A percentile compares a stretch with the other conserved stretches of the same genome.
These are phyloP conservation scores for Neofelis nebulosa DNA, from an alignment of 2,113 vertebrate genomes.

Conservation along the genomic window DNA sequence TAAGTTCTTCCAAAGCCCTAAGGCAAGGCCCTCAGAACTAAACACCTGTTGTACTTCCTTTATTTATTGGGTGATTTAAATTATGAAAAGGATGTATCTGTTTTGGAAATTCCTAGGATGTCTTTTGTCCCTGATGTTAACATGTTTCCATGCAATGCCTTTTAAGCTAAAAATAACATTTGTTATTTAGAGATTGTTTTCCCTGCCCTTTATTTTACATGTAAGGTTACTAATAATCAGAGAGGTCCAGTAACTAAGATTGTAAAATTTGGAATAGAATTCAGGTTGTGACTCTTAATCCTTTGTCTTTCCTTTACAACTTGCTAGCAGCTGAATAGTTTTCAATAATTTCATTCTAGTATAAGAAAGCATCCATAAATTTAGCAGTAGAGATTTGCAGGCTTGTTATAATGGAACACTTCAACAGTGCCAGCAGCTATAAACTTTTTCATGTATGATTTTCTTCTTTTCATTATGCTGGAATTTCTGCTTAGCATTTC, in stretches of 20 bases:
- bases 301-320: neutral
- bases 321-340: neutral
- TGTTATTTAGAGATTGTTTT: neutral
- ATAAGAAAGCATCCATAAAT: constrained; percentile 41
- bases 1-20: neutral
- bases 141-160: neutral
- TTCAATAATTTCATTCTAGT: constrained; percentile 29
- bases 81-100: neutral
- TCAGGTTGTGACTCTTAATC: neutral
- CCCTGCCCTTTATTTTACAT: neutral
- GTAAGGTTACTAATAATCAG: neutral
- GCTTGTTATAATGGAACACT: neutral
- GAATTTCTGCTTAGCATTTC: neutral
- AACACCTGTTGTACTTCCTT: neutral
- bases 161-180: constrained; percentile 35
- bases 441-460: neutral
- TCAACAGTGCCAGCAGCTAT: neutral
- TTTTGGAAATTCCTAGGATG: neutral
- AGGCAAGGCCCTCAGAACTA: constrained; percentile 7
- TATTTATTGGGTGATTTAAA: neutral
- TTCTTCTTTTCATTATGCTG: constrained; percentile 40
- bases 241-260: neutral
- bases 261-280: constrained; percentile 25
- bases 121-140: neutral
- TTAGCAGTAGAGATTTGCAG: constrained; percentile 26